Percentiles rank a stretch among this genome's conserved stretches.
phyloP scores from a whole-genome alignment of 2,113 vertebrate genomes.

The Hippocampus abdominalis region DNA sequence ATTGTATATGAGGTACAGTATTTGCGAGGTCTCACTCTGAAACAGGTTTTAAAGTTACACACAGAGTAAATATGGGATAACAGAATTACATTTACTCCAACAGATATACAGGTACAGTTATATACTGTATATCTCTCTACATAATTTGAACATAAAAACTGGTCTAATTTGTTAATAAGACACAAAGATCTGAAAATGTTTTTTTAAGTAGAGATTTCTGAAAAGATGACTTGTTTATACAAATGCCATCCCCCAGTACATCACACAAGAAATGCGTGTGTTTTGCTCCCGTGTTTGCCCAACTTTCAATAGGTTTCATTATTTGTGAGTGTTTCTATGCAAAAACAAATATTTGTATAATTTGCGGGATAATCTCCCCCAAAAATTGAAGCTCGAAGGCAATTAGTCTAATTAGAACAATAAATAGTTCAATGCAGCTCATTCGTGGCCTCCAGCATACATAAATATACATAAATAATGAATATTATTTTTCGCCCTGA shows the following conservation, averaged over 20 bases:
- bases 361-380: slow-evolving; percentile 9
- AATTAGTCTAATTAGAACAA: slow-evolving; percentile 12
- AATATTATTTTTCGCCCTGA: slow-evolving; percentile 1
- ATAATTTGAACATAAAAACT: no score
- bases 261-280: background rate
- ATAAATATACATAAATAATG: slow-evolving; percentile 11
- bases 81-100: no score
- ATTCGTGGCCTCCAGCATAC: slow-evolving; percentile 10
- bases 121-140: no score
- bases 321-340: background rate
- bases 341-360: background rate
- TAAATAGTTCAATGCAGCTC: background rate
- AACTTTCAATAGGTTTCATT: background rate
- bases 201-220: background rate
- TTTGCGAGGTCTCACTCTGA: no score
- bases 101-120: no score
- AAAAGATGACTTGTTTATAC: background rate
- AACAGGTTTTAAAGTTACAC: no score
- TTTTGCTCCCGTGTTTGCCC: background rate
- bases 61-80: no score
- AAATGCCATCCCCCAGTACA: background rate
- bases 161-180: background rate
- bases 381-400: background rate
- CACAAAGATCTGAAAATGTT: background rate
- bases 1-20: no score